Evolutionary conservation across 2,113 vertebrate genomes (phyloP).

Genomic region (Galbula dea): DNA sequence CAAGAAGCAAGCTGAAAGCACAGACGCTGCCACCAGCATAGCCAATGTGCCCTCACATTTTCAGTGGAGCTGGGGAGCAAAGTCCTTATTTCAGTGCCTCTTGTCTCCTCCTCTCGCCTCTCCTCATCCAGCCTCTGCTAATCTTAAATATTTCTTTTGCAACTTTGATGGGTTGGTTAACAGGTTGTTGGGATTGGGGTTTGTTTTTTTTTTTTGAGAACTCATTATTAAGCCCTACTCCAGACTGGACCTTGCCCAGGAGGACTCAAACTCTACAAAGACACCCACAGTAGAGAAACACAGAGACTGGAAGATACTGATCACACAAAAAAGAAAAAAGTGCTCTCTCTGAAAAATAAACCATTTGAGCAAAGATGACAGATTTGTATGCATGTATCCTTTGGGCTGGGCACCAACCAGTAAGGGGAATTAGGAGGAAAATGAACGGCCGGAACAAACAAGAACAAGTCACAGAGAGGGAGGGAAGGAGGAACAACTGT

Average conservation of each 20-base stretch:
- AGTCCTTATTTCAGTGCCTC: background rate
- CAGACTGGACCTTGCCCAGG: background rate
- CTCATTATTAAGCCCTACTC: background rate
- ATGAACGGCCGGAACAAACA: background rate
- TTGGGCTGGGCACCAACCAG: background rate
- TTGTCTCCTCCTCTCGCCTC: background rate
- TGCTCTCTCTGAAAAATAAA: background rate
- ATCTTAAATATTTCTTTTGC: background rate
- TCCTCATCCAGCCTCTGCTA: background rate
- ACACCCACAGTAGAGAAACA: background rate
- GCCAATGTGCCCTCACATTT: background rate
- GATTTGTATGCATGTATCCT: background rate
- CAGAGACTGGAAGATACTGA: background rate
- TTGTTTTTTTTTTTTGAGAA: background rate
- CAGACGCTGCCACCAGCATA: rapidly evolving
- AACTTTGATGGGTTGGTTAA: rapidly evolving
- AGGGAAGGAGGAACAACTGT: background rate
- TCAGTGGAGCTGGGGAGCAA: background rate
- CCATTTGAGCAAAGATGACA: background rate
- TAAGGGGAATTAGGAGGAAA: background rate
- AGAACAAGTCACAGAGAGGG: rapidly evolving
- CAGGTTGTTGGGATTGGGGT: background rate
- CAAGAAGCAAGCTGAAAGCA: rapidly evolving
- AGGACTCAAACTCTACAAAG: background rate
- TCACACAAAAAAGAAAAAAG: background rate